Evolutionary conservation across 2,113 vertebrate genomes (phyloP).

Genomic region (Siniperca chuatsi): DNA sequence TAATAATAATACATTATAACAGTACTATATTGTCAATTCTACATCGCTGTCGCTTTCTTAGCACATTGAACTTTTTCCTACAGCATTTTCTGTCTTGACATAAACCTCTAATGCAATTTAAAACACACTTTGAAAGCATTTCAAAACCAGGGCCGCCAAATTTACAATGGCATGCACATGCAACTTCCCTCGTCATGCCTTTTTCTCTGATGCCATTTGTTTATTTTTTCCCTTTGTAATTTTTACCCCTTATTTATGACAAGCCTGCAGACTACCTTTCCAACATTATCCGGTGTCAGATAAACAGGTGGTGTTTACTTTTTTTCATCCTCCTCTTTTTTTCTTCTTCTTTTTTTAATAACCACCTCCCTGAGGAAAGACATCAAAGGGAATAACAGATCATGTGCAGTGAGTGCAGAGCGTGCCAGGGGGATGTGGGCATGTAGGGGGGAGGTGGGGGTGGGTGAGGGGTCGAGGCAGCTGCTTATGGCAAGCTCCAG

Average conservation of each 20-base stretch:
- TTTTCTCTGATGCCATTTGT: conserved; percentile 64
- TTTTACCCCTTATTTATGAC: conserved; percentile 59
- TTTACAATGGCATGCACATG: conserved; percentile 44
- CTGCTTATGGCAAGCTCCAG: conserved; percentile 69
- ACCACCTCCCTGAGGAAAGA: conserved; percentile 71
- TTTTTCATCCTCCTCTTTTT: conserved; percentile 41
- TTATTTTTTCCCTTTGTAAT: conserved; percentile 65
- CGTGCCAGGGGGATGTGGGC: conserved; percentile 67
- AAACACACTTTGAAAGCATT: conserved; percentile 78
- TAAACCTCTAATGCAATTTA: conserved; percentile 63
- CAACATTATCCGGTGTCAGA: conserved; percentile 60
- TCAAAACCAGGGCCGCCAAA: conserved; percentile 32
- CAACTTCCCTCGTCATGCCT: conserved; percentile 12
- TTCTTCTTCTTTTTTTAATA: conserved; percentile 39
- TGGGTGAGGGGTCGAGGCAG: conserved; percentile 20
- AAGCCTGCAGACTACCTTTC: conserved; percentile 67
- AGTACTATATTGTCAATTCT: background rate
- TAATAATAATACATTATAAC: background rate
- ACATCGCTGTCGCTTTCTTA: background rate
- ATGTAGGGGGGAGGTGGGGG: conserved; percentile 15
- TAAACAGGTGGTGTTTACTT: conserved; percentile 84
- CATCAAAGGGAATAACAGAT: conserved; percentile 84
- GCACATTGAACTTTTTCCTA: conserved; percentile 3
- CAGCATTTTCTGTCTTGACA: conserved; percentile 19
- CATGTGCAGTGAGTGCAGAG: conserved; percentile 73